Base-by-base conservation (phyloP, 2,797 vertebrate genomes). In the Menidia menidia region DNA sequence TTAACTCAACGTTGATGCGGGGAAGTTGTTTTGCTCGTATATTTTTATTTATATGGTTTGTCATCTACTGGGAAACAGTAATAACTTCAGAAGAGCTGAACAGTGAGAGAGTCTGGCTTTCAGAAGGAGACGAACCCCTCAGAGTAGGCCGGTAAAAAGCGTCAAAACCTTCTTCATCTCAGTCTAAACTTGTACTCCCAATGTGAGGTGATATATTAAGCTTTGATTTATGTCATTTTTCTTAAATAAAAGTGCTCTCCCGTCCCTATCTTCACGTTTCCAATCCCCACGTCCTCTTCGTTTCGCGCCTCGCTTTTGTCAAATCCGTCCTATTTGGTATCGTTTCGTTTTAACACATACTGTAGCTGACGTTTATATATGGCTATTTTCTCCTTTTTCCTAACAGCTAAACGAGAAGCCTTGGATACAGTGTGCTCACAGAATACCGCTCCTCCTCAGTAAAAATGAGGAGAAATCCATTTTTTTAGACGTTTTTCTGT, bases 321-420 rank as follows among this genome's bases (percentile, higher is more conserved):
- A 53, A 35, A 64, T 71, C 62, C 31, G 51, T 35, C 74, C 18
- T 52, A 48, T 89, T 83, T 86, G 82, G 78, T 76, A 64, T 80
- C 48, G 48, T 68, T 78, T 72, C 41, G 54, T 62, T 73, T 74
- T 68, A 60, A 81, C 62, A 52, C 32, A 67, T 55, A 55, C 62
- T 81, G 67, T 76, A 67, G 35, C 61, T 80, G 58, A 79, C 74
- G 68, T 68, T 63, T 43, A 77, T 64, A 68, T 89, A 91, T 92
- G 88, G 87, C 89, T 89, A 83, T 90, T 73, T 78, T 82, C 78
- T 87, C 84, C 85, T 86, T 78, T 86, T 78, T 83, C 68, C 75
- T 68, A 75, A 60, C 73, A 78, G 75, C 68, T 64, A 76, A 75
- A 78, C 57, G 63, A 78, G 65, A 70, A 83, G 84, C 65, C 30